These are phyloP conservation scores for Diprion similis DNA, from an alignment of 1,140 invertebrate genomes.

Conservation along the genomic window DNA sequence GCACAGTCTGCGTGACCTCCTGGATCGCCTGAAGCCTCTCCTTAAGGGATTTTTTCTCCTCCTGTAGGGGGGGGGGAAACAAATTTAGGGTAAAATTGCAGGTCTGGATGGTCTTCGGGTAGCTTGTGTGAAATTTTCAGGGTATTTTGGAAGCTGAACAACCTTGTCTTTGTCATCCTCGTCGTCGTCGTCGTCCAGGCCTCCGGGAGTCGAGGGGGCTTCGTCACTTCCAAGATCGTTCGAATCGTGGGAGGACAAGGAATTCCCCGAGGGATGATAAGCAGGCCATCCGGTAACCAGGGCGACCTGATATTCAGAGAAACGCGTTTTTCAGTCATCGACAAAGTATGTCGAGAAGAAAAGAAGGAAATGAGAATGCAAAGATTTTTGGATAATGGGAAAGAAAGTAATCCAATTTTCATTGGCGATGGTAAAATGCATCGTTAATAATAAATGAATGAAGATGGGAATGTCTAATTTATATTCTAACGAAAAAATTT, in stretches of 20 bases:
- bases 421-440: too few species aligned
- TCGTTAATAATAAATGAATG: too few species aligned
- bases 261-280: slow-evolving; percentile 39
- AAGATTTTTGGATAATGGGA: too few species aligned
- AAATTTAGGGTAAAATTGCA: slow-evolving; percentile 1
- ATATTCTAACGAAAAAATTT: too few species aligned
- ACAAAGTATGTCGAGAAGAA: too few species aligned
- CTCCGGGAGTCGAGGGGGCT: slow-evolving; percentile 66
- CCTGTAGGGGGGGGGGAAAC: slow-evolving; percentile 63
- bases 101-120: neutral
- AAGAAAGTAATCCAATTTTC: too few species aligned
- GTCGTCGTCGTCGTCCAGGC: slow-evolving; percentile 85
- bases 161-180: slow-evolving; percentile 80
- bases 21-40: slow-evolving; percentile 93
- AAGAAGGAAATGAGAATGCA: too few species aligned
- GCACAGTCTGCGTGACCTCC: slow-evolving; percentile 93
- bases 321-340: too few species aligned
- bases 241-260: slow-evolving; percentile 41
- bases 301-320: slow-evolving; percentile 41
- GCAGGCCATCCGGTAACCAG: slow-evolving; percentile 50
- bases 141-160: slow-evolving; percentile 24
- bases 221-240: slow-evolving; percentile 44
- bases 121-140: neutral
- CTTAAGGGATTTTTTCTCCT: slow-evolving; percentile 95
- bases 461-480: too few species aligned